phyloP scores from a whole-genome alignment of 2,797 vertebrate species.

The Eremophila alpestris region DNA sequence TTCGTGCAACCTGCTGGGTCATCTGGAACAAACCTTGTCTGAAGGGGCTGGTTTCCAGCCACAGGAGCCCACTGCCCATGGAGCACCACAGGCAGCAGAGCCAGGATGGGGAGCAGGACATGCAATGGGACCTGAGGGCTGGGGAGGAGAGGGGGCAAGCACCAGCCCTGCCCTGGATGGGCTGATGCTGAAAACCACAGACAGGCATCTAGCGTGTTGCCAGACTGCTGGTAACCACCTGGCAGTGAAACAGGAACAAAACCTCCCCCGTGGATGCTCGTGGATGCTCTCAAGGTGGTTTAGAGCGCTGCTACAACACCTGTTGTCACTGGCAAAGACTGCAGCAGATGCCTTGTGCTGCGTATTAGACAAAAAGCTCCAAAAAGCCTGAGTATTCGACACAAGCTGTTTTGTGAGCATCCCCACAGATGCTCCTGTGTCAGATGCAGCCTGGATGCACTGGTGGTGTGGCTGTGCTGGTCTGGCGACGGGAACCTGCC shows the following conservation, averaged over 20 bases:
- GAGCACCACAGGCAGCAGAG: not conserved
- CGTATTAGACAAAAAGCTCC: not conserved
- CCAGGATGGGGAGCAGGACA: not conserved
- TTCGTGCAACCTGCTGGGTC: fast-evolving
- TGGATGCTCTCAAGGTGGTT: not conserved
- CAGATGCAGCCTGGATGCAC: not conserved
- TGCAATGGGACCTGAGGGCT: fast-evolving
- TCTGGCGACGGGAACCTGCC: not conserved
- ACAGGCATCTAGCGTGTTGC: not conserved
- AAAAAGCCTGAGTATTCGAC: not conserved
- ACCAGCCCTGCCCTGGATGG: not conserved
- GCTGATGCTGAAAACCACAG: not conserved
- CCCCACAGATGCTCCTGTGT: not conserved
- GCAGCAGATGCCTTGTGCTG: not conserved
- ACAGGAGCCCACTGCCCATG: fast-evolving
- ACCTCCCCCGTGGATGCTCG: not conserved
- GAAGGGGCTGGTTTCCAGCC: not conserved
- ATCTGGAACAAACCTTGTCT: not conserved
- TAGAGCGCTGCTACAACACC: not conserved
- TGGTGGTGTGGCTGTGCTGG: not conserved
- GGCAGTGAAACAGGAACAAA: not conserved
- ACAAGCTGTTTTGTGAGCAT: fast-evolving
- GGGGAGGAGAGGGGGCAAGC: not conserved
- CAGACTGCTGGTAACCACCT: not conserved
- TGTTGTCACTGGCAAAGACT: not conserved